phyloP scores from a whole-genome alignment of 2,888 invertebrate genomes.

The Tanypteryx hageni region DNA sequence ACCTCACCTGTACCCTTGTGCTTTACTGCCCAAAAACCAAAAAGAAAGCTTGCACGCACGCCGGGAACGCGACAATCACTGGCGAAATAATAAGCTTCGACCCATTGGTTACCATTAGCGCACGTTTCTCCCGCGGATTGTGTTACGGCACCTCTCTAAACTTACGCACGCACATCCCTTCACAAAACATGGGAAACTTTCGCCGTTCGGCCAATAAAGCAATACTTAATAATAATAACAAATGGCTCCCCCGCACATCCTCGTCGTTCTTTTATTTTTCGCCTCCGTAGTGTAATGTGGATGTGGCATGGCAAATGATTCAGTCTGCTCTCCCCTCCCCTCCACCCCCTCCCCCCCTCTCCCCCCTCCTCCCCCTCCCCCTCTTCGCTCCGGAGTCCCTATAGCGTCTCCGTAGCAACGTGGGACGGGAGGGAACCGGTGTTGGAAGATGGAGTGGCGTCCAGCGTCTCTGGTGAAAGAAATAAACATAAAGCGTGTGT shows the following conservation, averaged over 20 bases:
- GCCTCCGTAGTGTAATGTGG: conserved; percentile 44
- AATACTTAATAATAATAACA: conserved; percentile 60
- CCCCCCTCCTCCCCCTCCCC: neutral
- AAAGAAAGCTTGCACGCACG: no score
- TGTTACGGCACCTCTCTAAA: neutral
- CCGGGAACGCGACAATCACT: no score
- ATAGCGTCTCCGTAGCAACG: conserved; percentile 50
- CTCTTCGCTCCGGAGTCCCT: neutral
- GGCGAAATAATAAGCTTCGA: no score
- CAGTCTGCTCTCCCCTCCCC: conserved; percentile 1
- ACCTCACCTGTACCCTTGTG: no score
- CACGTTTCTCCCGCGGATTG: neutral
- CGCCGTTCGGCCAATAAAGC: conserved; percentile 28
- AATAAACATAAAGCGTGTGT: conserved; percentile 62
- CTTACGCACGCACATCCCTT: neutral
- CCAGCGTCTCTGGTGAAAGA: conserved; percentile 61
- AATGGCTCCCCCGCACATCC: neutral
- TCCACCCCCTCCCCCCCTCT: neutral
- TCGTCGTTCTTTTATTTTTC: conserved; percentile 37
- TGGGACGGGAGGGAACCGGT: conserved; percentile 58
- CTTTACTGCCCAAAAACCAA: neutral
- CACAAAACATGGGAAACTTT: conserved; percentile 41
- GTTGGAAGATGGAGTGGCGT: conserved; percentile 60
- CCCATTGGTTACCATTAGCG: neutral
- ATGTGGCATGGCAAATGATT: conserved; percentile 62